Percentiles rank a stretch among this genome's conserved stretches.
Conservation (phyloP, 2,888 invertebrate genomes). For the Brachypalpus laphriformis region DNA sequence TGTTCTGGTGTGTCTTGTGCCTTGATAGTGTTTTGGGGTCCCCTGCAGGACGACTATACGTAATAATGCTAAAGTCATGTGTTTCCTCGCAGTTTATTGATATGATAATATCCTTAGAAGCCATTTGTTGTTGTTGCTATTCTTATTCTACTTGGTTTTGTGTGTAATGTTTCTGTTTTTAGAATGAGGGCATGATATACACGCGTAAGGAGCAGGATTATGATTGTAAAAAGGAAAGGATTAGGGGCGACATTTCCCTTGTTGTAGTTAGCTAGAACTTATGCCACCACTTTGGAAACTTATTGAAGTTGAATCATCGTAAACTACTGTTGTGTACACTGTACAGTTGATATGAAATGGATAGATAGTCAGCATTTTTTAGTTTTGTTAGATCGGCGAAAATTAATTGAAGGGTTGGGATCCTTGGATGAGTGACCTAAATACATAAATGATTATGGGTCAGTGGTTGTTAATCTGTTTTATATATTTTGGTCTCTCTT, state of each 20-base stretch:
- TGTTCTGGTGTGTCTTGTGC: background rate
- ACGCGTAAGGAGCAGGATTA: constrained; percentile 17
- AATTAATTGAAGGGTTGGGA: background rate
- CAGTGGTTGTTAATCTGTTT: background rate
- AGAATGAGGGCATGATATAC: constrained; percentile 20
- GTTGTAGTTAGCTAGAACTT: background rate
- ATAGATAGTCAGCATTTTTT: background rate
- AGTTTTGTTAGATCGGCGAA: background rate
- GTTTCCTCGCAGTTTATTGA: constrained; percentile 62
- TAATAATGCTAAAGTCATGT: constrained; percentile 50
- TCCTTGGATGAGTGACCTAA: background rate
- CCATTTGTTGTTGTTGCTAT: constrained; percentile 19
- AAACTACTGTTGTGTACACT: background rate
- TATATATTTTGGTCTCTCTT: background rate
- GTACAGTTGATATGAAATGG: background rate
- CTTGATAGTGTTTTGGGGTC: constrained; percentile 29
- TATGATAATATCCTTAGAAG: constrained; percentile 64
- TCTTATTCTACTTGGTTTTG: background rate
- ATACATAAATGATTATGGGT: background rate
- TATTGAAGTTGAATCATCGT: background rate
- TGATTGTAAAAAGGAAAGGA: constrained; percentile 19
- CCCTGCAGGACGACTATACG: constrained; percentile 40
- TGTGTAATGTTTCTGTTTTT: background rate
- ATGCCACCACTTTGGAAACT: background rate
- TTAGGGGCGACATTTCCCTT: background rate